phyloP scores from a whole-genome alignment of 2,797 vertebrate genomes.

The Channa striata region DNA sequence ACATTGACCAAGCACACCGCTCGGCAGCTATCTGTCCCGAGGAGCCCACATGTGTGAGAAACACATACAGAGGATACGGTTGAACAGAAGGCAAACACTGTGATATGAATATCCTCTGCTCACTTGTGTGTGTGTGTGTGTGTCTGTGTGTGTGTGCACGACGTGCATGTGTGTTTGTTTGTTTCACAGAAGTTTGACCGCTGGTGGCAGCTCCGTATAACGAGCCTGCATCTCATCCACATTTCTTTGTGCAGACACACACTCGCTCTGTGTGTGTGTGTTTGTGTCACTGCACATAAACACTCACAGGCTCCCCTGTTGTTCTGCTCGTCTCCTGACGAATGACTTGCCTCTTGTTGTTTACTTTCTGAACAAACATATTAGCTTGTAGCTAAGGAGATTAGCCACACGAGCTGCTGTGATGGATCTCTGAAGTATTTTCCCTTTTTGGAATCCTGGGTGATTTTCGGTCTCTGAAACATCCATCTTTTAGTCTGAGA shows the following conservation, averaged over 20 bases:
- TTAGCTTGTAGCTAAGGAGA: constrained; percentile 48
- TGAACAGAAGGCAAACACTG: constrained; percentile 30
- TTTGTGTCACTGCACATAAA: neutral
- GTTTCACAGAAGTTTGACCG: constrained; percentile 41
- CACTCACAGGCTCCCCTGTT: constrained; percentile 17
- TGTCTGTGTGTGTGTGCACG: constrained; percentile 1
- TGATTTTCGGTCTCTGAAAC: constrained; percentile 21
- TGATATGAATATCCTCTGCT: constrained; percentile 16
- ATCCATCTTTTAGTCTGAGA: constrained; percentile 26
- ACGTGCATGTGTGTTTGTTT: constrained; percentile 29
- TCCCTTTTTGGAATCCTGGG: constrained; percentile 30
- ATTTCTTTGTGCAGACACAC: constrained; percentile 49
- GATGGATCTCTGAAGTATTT: constrained; percentile 39
- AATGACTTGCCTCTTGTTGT: constrained; percentile 58
- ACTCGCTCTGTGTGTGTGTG: neutral
- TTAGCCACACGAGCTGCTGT: constrained; percentile 42
- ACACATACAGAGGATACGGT: neutral
- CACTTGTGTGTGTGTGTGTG: constrained; percentile 8
- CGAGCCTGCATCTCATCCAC: constrained; percentile 44
- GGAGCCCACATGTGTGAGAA: constrained; percentile 18
- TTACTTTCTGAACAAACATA: constrained; percentile 69
- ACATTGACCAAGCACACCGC: constrained; percentile 22
- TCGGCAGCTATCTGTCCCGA: constrained; percentile 1
- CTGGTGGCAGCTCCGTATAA: constrained; percentile 59
- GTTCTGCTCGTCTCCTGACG: constrained; percentile 45